These are phyloP conservation scores for Limnephilus marmoratus DNA, from an alignment of 2,888 invertebrate genomes.

Conservation along the genomic window DNA sequence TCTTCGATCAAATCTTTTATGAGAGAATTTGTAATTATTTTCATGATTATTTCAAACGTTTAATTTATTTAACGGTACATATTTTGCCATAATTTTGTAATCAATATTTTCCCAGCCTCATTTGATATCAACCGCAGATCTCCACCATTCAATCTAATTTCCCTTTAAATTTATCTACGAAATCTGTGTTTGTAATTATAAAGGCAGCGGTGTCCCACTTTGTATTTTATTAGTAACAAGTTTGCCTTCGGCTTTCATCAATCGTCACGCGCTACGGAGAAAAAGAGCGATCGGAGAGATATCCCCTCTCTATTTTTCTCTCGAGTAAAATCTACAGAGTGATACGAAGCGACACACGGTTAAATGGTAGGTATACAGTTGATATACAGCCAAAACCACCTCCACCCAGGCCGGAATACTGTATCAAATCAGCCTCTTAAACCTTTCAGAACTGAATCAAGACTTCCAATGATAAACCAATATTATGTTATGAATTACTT, in stretches of 20 bases:
- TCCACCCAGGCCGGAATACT: too few relatives aligned
- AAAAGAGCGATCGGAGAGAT: conserved; percentile 15
- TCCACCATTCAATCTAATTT: background rate
- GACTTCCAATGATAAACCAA: too few relatives aligned
- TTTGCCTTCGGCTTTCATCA: background rate
- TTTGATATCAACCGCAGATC: background rate
- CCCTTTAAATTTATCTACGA: background rate
- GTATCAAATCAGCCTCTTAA: too few relatives aligned
- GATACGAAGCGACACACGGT: background rate
- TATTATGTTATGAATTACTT: too few relatives aligned
- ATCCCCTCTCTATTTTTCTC: background rate
- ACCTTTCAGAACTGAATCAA: too few relatives aligned
- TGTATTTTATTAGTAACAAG: background rate
- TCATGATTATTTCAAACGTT: too few relatives aligned
- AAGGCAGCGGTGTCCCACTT: background rate
- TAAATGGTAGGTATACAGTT: background rate
- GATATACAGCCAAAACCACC: background rate
- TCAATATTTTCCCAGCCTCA: background rate
- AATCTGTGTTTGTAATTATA: background rate
- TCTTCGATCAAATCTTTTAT: too few relatives aligned
- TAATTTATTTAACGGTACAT: too few relatives aligned
- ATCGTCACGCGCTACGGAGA: conserved; percentile 17
- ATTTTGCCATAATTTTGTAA: too few relatives aligned
- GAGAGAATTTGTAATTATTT: too few relatives aligned
- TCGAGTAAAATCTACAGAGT: background rate